Conservation (phyloP, 2,797 vertebrate genomes). For the Fundulus diaphanus region DNA sequence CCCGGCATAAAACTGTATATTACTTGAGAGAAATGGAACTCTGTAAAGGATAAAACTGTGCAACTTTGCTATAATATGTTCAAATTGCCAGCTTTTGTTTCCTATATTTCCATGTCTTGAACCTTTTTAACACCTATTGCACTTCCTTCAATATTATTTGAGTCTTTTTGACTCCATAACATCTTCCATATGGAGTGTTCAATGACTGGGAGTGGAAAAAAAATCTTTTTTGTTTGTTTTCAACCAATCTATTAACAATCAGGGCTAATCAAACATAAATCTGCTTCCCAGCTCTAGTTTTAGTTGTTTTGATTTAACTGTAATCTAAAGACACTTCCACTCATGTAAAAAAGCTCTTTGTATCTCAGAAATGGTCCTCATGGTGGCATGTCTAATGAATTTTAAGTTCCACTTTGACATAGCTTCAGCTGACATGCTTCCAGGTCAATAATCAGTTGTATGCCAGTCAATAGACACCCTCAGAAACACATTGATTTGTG, state of each 20-base stretch:
- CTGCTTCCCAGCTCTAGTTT: neutral
- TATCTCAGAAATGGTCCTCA: neutral
- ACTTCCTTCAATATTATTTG: too few species aligned
- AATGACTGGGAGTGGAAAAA: neutral
- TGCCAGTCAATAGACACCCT: constrained; percentile 24
- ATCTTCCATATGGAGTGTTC: neutral
- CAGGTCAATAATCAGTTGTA: constrained; percentile 18
- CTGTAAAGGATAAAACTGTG: neutral
- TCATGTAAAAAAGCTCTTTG: neutral
- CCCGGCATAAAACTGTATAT: too few species aligned
- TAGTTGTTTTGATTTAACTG: neutral
- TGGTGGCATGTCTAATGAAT: too few species aligned
- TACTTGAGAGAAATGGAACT: neutral
- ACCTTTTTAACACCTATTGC: too few species aligned
- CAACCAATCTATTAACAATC: neutral
- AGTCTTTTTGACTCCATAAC: neutral
- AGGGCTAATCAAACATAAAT: neutral
- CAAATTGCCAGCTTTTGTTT: neutral
- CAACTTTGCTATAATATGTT: too few species aligned
- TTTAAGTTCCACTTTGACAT: constrained; percentile 3
- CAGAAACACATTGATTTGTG: constrained; percentile 49
- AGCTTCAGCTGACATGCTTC: constrained; percentile 13
- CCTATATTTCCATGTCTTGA: neutral
- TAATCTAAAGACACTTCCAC: neutral
- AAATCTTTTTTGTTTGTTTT: neutral